These are phyloP conservation scores for Caenorhabditis sp. DNA, from an alignment of 2,888 invertebrate genomes.

Conservation along the genomic window DNA sequence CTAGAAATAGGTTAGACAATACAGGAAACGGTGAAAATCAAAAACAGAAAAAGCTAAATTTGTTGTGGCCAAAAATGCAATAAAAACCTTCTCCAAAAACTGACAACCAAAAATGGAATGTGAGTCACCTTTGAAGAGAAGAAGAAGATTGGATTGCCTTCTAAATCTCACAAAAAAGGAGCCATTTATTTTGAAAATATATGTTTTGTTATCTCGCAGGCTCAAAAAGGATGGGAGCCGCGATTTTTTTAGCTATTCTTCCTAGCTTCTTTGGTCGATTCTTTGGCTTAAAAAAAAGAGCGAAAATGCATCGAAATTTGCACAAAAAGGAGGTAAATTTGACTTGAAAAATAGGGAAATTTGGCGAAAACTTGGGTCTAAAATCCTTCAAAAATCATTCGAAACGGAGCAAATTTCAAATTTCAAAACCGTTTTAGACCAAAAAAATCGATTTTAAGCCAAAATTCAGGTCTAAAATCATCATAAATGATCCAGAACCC, in stretches of 20 bases:
- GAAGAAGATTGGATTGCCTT: constrained; percentile 7
- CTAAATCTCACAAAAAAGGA: background rate
- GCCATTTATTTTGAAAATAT: constrained; percentile 35
- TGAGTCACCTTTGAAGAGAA: constrained; percentile 37
- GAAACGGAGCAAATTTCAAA: too few species aligned
- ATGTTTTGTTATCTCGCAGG: too few species aligned
- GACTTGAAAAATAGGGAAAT: background rate
- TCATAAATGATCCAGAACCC: background rate
- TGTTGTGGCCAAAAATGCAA: background rate
- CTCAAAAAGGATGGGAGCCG: constrained; percentile 31
- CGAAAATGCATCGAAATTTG: constrained; percentile 34
- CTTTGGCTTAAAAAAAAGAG: background rate
- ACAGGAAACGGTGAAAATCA: background rate
- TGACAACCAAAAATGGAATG: background rate
- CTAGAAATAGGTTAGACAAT: background rate
- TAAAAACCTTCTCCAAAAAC: background rate
- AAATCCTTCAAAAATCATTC: background rate
- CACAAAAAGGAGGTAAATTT: constrained; percentile 32
- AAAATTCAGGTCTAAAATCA: background rate
- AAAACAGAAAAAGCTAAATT: background rate
- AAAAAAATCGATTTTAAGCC: too few species aligned
- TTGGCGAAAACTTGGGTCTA: too few species aligned
- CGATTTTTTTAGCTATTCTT: background rate
- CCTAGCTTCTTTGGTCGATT: background rate
- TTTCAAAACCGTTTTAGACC: background rate